These are phyloP conservation scores for Atta texana DNA, from an alignment of 1,140 invertebrate genomes.

Conservation along the genomic window DNA sequence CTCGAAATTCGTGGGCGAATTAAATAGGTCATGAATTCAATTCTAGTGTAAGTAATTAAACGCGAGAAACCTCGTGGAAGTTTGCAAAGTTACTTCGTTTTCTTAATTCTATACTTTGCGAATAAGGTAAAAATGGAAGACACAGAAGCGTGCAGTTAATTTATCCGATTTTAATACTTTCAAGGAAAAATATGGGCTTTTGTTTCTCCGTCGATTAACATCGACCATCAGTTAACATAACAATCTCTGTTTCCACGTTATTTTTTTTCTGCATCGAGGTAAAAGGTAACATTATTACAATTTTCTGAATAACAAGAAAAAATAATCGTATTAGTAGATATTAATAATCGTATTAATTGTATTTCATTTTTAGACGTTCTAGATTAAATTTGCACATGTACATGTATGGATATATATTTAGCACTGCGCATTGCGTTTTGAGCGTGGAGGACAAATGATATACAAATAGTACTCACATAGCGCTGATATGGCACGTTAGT, in stretches of 20 bases:
- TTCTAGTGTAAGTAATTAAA: constrained; percentile 34
- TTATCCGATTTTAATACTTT: constrained; percentile 46
- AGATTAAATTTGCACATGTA: background rate
- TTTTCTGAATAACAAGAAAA: background rate
- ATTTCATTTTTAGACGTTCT: background rate
- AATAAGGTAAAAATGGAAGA: background rate
- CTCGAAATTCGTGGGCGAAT: constrained; percentile 18
- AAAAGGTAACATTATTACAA: constrained; percentile 12
- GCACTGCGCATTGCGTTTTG: background rate
- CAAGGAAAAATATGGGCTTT: background rate
- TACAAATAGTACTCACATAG: background rate
- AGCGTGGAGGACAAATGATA: background rate
- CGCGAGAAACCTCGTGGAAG: constrained; percentile 35
- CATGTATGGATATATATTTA: background rate
- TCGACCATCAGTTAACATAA: background rate
- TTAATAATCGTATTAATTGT: background rate
- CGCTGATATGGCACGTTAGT: background rate
- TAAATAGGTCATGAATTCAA: constrained; percentile 45
- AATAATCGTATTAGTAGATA: background rate
- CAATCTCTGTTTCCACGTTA: background rate
- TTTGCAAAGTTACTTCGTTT: constrained; percentile 21
- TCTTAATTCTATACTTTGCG: constrained; percentile 10
- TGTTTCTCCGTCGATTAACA: constrained; percentile 12
- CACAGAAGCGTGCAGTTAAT: background rate
- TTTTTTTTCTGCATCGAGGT: background rate